Conservation (phyloP, 2,113 vertebrate species). For the Agelaius phoeniceus region DNA sequence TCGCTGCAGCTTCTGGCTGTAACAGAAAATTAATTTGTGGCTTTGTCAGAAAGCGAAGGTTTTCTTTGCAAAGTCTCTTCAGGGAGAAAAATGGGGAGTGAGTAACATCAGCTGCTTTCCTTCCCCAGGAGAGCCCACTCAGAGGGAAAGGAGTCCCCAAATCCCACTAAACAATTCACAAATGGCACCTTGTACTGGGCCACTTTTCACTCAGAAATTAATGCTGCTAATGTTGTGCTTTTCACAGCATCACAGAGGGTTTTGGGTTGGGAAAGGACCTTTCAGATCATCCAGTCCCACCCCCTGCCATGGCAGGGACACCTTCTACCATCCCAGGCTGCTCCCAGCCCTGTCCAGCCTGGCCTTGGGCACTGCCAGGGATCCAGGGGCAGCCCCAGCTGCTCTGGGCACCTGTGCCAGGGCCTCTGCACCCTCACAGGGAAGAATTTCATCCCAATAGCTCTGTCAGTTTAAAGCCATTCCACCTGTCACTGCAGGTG, state of each 20-base stretch:
- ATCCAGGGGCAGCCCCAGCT: background rate
- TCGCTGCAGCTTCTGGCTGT: rapidly evolving
- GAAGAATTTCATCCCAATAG: rapidly evolving
- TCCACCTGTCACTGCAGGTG: background rate
- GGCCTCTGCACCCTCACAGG: background rate
- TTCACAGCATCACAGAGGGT: background rate
- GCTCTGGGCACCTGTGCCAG: background rate
- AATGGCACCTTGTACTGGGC: background rate
- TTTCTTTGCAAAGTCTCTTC: background rate
- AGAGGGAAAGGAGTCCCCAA: background rate
- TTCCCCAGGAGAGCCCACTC: background rate
- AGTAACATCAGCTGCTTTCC: background rate
- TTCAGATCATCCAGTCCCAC: rapidly evolving
- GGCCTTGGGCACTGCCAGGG: background rate
- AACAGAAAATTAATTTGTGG: background rate
- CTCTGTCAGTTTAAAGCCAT: background rate
- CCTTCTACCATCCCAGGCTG: rapidly evolving
- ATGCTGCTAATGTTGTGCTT: background rate
- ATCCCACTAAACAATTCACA: background rate
- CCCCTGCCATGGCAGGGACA: background rate
- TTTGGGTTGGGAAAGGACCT: background rate
- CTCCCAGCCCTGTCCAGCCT: background rate
- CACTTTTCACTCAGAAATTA: background rate
- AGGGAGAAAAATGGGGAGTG: background rate
- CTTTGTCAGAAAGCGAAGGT: background rate